These are phyloP conservation scores for Cecidostiba fungosa DNA, from an alignment of 2,888 invertebrate genomes.

Conservation along the genomic window DNA sequence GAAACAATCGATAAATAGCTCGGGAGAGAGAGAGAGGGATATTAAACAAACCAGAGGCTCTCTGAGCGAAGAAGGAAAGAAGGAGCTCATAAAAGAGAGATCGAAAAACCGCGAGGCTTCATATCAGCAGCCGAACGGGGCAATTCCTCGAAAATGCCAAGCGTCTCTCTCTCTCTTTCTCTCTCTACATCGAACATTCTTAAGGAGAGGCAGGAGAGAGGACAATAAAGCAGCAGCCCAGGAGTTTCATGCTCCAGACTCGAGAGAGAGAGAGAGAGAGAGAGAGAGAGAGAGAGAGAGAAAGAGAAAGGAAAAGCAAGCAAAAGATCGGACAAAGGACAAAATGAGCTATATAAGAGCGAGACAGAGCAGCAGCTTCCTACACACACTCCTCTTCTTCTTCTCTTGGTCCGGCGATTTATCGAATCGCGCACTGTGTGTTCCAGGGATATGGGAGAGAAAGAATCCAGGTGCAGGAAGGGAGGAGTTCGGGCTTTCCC, in stretches of 20 bases:
- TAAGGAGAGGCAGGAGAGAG: constrained; percentile 35
- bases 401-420: constrained; percentile 54
- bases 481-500: no score
- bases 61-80: constrained; percentile 11
- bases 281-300: constrained; percentile 45
- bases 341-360: constrained; percentile 45
- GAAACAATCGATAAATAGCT: constrained; percentile 62
- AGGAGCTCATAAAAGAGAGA: constrained; percentile 51
- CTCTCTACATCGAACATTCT: constrained; percentile 56
- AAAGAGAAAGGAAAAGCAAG: constrained; percentile 51
- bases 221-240: constrained; percentile 59
- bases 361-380: constrained; percentile 55
- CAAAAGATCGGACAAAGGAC: constrained; percentile 51
- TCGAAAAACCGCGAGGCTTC: constrained; percentile 59
- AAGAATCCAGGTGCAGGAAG: constrained; percentile 33
- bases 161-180: constrained; percentile 33
- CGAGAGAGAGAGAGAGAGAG: constrained; percentile 38
- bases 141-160: constrained; percentile 63
- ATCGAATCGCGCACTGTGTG: constrained; percentile 48
- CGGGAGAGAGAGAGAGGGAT: constrained; percentile 32
- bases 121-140: constrained; percentile 50
- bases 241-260: constrained; percentile 51
- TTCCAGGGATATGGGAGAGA: background rate
- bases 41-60: constrained; percentile 59
- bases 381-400: background rate